Base-by-base conservation (phyloP, 2,113 vertebrate genomes). In the Tautogolabrus adspersus region DNA sequence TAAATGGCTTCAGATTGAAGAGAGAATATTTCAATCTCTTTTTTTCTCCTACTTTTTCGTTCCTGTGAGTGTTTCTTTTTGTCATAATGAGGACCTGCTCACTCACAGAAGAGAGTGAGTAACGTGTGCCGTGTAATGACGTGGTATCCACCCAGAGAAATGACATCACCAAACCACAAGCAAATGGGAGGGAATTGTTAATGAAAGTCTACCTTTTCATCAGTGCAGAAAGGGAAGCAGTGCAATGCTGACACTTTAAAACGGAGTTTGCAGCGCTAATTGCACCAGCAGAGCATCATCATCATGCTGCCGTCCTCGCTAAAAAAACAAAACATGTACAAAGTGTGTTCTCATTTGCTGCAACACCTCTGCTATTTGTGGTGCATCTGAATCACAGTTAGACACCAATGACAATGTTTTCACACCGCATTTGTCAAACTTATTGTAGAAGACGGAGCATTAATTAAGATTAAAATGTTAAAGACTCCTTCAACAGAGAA, bases 101-200 rank as follows among this genome's bases (percentile, higher is more conserved):
- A 86, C 81, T 85, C 79, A 77, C 89, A 88, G 74, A 80, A 75
- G 79, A 86, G 79, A 88, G 85, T 90, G 88, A 90, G 83, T 92
- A 93, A 85, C 70, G 74, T 91, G 90, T 89, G 81, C 87, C 85
- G 88, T 93, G 79, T 81, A 91, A 94, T 93, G 67, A 88, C 84
- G 89, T 84, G 93, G 93, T 92, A 91, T 90, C 88, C 91, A 93
- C 94, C 92, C 82, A 82, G 94, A 95, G 94, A 95, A 95, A 95
- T 94, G 93, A 94, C 92, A 40, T 79, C 75, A 86, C 78, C 85
- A 88, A 90, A 87, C 54, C 26, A 72, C 66, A 77, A 75, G 59
- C 58, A 22, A 71, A 73, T 54, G n/a, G 7, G 46, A 72, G 59
- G 18, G 63, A 56, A 79, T 65, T 16, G 2, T 3, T 74, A 75